Percentiles rank a stretch among this genome's conserved stretches.
These are phyloP conservation scores for Andrena praecox DNA, from an alignment of 2,888 invertebrate genomes.

Conservation along the genomic window DNA sequence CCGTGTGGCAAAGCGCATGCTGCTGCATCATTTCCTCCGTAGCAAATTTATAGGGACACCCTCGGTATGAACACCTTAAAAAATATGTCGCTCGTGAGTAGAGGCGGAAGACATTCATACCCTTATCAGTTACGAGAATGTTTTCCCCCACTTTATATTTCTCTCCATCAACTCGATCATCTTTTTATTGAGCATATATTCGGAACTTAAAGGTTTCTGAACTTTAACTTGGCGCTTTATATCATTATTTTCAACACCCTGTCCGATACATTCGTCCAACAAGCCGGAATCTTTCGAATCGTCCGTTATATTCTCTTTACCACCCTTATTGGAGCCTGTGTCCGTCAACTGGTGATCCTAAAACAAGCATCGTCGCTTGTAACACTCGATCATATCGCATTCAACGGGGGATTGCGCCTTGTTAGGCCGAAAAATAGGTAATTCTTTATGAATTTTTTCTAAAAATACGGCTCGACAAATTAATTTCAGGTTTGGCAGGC, in stretches of 20 bases:
- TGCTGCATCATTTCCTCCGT: constrained; percentile 82
- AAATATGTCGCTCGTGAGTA: constrained; percentile 36
- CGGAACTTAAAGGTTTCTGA: constrained; percentile 66
- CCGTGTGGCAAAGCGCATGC: constrained; percentile 86
- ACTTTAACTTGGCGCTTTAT: constrained; percentile 67
- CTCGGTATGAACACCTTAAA: constrained; percentile 86
- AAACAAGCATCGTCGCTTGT: constrained; percentile 49
- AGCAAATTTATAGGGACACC: constrained; percentile 86
- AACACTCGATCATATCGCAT: not conserved
- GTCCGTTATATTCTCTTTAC: constrained; percentile 61
- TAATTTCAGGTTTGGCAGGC: too few relatives aligned
- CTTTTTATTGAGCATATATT: constrained; percentile 73
- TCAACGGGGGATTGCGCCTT: not conserved
- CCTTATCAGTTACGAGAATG: not conserved
- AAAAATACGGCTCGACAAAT: too few relatives aligned
- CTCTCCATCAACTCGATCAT: constrained; percentile 74
- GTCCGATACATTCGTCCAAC: constrained; percentile 44
- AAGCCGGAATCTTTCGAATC: constrained; percentile 55
- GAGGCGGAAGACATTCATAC: not conserved
- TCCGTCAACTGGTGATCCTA: constrained; percentile 78
- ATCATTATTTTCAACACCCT: constrained; percentile 52
- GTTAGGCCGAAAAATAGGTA: too few relatives aligned
- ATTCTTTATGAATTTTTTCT: too few relatives aligned
- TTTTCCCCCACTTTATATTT: constrained; percentile 72
- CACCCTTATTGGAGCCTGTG: constrained; percentile 64